These are phyloP conservation scores for Momotus momota DNA, from an alignment of 2,797 vertebrate genomes.

Conservation along the genomic window DNA sequence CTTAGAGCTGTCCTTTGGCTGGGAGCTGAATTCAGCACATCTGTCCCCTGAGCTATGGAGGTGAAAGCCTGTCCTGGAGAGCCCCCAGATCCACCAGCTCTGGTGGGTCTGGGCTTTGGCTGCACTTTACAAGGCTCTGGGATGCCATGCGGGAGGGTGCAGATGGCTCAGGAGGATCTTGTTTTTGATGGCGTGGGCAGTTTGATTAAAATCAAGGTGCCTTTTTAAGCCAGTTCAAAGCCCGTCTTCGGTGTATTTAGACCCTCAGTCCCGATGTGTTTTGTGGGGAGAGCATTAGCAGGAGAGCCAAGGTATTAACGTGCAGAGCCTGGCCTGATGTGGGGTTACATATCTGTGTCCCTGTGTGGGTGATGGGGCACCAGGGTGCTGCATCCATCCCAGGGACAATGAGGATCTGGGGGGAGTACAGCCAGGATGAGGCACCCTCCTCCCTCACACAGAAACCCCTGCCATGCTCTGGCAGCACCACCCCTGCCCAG, in stretches of 20 bases:
- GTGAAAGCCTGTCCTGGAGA: neutral
- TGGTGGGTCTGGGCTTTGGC: accelerated
- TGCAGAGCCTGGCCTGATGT: neutral
- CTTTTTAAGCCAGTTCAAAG: neutral
- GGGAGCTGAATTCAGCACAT: neutral
- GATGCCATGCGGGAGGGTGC: neutral
- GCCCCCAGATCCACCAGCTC: neutral
- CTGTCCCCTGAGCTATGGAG: neutral
- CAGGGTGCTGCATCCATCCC: neutral
- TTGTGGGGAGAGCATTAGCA: neutral
- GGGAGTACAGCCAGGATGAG: accelerated
- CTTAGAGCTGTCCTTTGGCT: neutral
- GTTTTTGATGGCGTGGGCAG: accelerated
- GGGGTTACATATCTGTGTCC: neutral
- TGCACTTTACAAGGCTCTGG: neutral
- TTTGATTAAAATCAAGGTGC: neutral
- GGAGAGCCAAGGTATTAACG: neutral
- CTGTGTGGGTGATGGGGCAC: neutral
- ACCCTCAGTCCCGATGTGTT: neutral
- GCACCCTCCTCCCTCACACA: neutral
- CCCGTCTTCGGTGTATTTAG: neutral
- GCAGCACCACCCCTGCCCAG: neutral
- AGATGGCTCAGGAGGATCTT: neutral
- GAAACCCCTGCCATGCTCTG: accelerated
- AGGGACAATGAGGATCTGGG: neutral